Evolutionary conservation across 2,888 invertebrate genomes (phyloP).

Genomic region (Oscheius onirici): DNA sequence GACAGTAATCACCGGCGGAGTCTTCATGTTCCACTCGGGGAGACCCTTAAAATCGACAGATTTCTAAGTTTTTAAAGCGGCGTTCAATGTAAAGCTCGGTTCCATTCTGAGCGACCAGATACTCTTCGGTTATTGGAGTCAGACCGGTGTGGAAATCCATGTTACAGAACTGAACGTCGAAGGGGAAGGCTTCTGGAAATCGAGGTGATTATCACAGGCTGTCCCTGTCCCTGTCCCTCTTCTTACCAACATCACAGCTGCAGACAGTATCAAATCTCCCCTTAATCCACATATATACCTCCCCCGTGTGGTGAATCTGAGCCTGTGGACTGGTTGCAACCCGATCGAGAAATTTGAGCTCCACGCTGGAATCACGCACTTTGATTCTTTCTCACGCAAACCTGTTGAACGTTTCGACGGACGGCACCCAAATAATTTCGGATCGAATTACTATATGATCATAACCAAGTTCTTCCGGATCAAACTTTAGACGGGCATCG

Average conservation of each 20-base stretch:
- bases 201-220: background rate
- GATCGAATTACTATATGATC: conserved; percentile 10
- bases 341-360: conserved; percentile 18
- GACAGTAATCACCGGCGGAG: background rate
- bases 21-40: conserved; percentile 17
- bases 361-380: background rate
- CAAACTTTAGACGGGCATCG: background rate
- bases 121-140: background rate
- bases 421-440: conserved; percentile 4
- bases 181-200: conserved; percentile 18
- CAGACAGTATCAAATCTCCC: conserved; percentile 17
- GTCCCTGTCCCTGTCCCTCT: background rate
- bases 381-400: background rate
- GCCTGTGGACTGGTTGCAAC: conserved; percentile 3
- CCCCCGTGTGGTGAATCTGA: conserved; percentile 8
- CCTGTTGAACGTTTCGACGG: conserved; percentile 20
- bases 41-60: conserved; percentile 17
- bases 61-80: background rate
- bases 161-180: background rate
- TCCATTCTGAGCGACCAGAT: background rate
- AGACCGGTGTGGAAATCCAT: conserved; percentile 15
- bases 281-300: conserved; percentile 14
- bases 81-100: conserved; percentile 9
- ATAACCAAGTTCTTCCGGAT: conserved; percentile 6
- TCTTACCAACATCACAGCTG: conserved; percentile 10